phyloP scores from a whole-genome alignment of 2,888 invertebrate species.

The Pachydiplax longipennis region DNA sequence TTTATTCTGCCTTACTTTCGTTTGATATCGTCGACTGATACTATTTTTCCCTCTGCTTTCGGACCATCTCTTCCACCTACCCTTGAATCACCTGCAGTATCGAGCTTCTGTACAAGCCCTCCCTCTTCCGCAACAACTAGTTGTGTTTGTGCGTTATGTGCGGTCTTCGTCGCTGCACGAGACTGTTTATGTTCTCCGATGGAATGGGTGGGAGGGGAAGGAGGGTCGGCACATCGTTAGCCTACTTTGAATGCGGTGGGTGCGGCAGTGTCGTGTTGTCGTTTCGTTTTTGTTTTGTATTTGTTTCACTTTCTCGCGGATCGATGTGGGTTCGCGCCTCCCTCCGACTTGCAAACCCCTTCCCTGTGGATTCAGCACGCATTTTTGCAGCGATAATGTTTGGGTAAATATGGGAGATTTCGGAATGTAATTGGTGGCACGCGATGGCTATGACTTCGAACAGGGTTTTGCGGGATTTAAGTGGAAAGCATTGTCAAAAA shows the following conservation, averaged over 20 bases:
- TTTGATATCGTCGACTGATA: too few relatives aligned
- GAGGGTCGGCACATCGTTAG: conserved; percentile 25
- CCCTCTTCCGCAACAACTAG: background rate
- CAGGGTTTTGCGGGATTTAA: too few relatives aligned
- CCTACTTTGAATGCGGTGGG: conserved; percentile 39
- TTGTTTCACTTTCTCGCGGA: background rate
- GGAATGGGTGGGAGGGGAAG: background rate
- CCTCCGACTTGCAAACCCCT: background rate
- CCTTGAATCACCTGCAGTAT: background rate
- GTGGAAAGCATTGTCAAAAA: too few relatives aligned
- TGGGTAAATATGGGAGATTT: background rate
- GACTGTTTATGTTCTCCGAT: conserved; percentile 17
- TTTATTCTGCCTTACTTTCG: too few relatives aligned
- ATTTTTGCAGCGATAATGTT: background rate
- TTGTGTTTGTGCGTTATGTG: background rate
- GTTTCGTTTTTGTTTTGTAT: conserved; percentile 17
- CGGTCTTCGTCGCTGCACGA: background rate
- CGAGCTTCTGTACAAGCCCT: background rate
- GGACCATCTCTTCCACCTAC: background rate
- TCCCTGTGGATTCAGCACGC: background rate
- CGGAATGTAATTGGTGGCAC: too few relatives aligned
- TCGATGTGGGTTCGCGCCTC: background rate
- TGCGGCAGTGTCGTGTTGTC: conserved; percentile 18
- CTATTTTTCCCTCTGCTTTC: background rate
- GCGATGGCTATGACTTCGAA: too few relatives aligned